Conservation (phyloP, 2,113 vertebrate genomes). For the Amia ocellicauda region DNA sequence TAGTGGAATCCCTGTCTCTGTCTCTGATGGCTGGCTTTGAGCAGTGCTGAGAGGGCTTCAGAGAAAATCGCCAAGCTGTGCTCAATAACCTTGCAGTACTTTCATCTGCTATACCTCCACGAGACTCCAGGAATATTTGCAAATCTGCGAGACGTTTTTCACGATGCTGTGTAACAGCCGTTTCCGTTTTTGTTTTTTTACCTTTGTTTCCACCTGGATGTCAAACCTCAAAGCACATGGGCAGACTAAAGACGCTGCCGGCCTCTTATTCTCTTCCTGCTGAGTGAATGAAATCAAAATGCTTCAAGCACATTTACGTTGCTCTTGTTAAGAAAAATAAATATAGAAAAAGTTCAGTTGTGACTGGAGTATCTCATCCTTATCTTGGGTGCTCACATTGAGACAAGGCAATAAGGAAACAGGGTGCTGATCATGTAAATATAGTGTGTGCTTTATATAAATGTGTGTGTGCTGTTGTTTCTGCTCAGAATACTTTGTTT, state of each 20-base stretch:
- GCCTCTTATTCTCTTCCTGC: background rate
- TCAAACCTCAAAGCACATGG: constrained; percentile 13
- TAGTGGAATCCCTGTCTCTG: constrained; percentile 94
- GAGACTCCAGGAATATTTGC: constrained; percentile 2
- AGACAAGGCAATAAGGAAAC: constrained; percentile 6
- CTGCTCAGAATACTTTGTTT: constrained; percentile 3
- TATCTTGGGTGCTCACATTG: background rate
- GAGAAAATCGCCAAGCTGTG: constrained; percentile 4
- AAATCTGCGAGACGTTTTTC: constrained; percentile 3
- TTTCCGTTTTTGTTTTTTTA: constrained; percentile 1
- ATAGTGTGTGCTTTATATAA: background rate
- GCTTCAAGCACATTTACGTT: background rate
- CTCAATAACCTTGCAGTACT: background rate
- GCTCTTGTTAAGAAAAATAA: background rate
- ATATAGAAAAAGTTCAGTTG: too few relatives aligned
- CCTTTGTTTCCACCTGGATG: constrained; percentile 20
- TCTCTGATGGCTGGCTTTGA: constrained; percentile 97
- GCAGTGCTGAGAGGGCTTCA: constrained; percentile 63
- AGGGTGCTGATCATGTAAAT: background rate
- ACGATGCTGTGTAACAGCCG: constrained; percentile 10
- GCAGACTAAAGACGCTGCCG: background rate
- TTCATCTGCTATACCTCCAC: background rate
- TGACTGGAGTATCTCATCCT: background rate
- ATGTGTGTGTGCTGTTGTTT: constrained; percentile 1
- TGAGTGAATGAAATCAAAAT: background rate